Base-by-base conservation (phyloP, 2,113 vertebrate species). In the Dinomys branickii region DNA sequence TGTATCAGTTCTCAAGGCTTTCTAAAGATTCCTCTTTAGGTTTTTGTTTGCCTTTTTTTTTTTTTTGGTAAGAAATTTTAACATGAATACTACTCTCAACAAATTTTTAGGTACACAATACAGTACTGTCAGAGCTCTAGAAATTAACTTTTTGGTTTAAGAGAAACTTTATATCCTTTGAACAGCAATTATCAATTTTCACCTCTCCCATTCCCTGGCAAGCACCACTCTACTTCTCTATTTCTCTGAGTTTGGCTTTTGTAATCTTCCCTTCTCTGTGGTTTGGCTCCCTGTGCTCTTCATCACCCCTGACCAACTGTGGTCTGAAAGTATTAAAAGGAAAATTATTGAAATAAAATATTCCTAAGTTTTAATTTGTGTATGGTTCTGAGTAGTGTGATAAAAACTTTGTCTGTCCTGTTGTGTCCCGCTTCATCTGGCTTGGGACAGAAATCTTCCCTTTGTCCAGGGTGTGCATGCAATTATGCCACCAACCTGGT, bases 291-390 rank as follows among this genome's bases (percentile, higher is more conserved):
- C 38, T 84, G 65, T 75, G 44, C 47, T 56, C 75, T 83, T 58
- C 61, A 20, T 71, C 89, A 52, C 44, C 19, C 41, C 12, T 1
- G 16, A 30, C 63, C 44, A 75, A 38, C 17, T 63, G 28, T 63
- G 38, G 26, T 73, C 52, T 58, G 33, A 44, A 89, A 26, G 52
- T 84, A 90, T 75, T 33, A 90, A 94, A 14, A 75, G 56, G 78
- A 89, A 83, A 65, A 63, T 84, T 89, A 71, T n/a, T 84, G 86
- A 75, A 84, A 75, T 63, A 87, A 90, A 84, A 44, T 19, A 35
- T 41, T 41, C 2, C 7, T 65, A 52, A 13, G 12, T 41, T 8
- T 84, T 63, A 11, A 65, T 26, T 71, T 52, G 47, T 3, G 4
- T 35, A 73, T 19, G 5, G 9, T 69, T 78, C 20, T 69, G 33